Evolutionary conservation across 2,797 vertebrate genomes (phyloP).

Genomic region (Scyliorhinus canicula): DNA sequence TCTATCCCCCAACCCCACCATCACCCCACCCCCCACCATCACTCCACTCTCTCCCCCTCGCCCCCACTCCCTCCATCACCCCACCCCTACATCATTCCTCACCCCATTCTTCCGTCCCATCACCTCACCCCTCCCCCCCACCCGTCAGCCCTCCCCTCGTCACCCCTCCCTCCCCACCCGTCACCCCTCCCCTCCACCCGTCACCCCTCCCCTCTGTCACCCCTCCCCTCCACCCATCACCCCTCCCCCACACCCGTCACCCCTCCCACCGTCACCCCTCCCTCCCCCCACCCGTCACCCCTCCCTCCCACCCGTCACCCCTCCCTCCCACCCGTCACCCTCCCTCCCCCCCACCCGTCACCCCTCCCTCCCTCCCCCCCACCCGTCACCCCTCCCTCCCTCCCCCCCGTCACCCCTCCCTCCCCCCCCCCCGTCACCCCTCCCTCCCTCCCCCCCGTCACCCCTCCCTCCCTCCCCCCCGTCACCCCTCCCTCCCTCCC

Average conservation of each 20-base stretch:
- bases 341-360: background rate
- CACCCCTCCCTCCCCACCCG: no score
- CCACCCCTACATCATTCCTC: background rate
- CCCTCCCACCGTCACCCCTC: background rate
- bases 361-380: background rate
- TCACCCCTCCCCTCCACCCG: background rate
- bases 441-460: no score
- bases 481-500: no score
- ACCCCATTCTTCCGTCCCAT: no score
- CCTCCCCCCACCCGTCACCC: background rate
- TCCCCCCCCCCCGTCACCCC: background rate
- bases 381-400: no score
- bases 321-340: background rate
- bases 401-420: background rate
- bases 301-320: background rate
- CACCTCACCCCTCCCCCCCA: background rate
- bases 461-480: rapidly evolving
- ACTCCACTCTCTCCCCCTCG: background rate
- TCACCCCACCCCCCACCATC: background rate
- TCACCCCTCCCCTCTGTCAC: background rate
- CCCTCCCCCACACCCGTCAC: background rate
- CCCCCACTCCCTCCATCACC: background rate
- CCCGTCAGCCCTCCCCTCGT: background rate
- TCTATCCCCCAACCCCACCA: rapidly evolving
- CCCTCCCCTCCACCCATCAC: no score